phyloP scores from a whole-genome alignment of 2,797 vertebrate genomes.

The Brachymystax lenok region DNA sequence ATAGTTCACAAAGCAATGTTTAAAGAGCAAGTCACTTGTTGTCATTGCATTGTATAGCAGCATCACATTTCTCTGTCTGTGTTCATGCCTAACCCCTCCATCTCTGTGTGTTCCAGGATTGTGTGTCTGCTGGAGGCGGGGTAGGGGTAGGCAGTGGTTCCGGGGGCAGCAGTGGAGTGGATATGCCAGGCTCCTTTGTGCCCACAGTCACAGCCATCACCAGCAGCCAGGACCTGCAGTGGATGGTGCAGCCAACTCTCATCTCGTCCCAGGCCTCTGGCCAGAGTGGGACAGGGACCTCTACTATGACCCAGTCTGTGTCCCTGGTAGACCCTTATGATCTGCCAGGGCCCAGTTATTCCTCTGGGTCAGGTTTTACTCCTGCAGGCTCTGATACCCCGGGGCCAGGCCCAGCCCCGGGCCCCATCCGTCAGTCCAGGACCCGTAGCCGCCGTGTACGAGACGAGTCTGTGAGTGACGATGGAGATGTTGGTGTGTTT shows the following conservation, averaged over 20 bases:
- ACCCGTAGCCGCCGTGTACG: constrained; percentile 83
- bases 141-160: constrained; percentile 73
- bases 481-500: constrained; percentile 79
- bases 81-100: not conserved
- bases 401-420: constrained; percentile 59
- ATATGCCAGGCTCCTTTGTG: constrained; percentile 95
- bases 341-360: constrained; percentile 91
- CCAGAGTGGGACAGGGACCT: constrained; percentile 76
- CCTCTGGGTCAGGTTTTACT: constrained; percentile 75
- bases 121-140: constrained; percentile 80
- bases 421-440: constrained; percentile 72
- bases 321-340: constrained; percentile 89
- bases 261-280: constrained; percentile 94
- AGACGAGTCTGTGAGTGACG: constrained; percentile 90
- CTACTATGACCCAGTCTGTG: constrained; percentile 77
- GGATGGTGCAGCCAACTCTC: constrained; percentile 95
- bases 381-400: constrained; percentile 71
- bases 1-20: not conserved
- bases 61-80: constrained; percentile 2
- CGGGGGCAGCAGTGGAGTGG: constrained; percentile 70
- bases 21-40: not conserved
- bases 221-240: constrained; percentile 98
- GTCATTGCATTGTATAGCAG: not conserved
- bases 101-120: constrained; percentile 80
- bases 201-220: constrained; percentile 98